Base-by-base conservation (phyloP, 2,113 vertebrate species). In the Heliornis fulica region DNA sequence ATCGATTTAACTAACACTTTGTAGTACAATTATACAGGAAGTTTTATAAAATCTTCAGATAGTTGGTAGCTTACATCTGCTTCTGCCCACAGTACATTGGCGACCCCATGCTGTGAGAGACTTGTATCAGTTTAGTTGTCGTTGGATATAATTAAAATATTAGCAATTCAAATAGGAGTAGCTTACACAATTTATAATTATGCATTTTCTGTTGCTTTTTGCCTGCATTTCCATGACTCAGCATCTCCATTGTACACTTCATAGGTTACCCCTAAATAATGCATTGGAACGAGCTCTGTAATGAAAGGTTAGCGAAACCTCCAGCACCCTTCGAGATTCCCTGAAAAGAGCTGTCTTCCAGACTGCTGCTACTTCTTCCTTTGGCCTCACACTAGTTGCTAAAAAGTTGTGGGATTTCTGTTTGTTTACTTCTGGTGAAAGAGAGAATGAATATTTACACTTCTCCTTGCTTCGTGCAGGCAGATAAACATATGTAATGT, bases 61-160 rank as follows among this genome's bases (percentile, higher is more conserved):
- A 20, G 3, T 0, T 28, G 36, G 26, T 20, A 45, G 50, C 2
- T 0, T 43, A 23, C 4, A 3, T 74, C 54, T 45, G 11, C 56
- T 60, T 59, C 63, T 94, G 71, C 78, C 71, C 71, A 43, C 29
- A 9, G 53, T 25, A 4, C 8, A 0, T 17, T 36, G 71, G 26
- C 2, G 6, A 77, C 68, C 38, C 12, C 54, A 5, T 65, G 68
- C 79, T 86, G 59, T 46, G 83, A 83, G 63, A 83, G 86, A 63
- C 63, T 41, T 40, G 2, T 34, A 32, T 57, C 74, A 40, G 13
- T 38, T 43, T 56, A 7, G 23, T 92, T 90, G 79, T 80, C 48
- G 45, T 60, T 63, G 60, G 16, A 11, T 70, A 18, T 4, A 38
- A 38, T 91, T 54, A 60, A 91, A 82, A 41, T 50, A 59, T 15